Evolutionary conservation across 2,888 invertebrate species (phyloP).

Genomic region (Drosophila macrothrix): DNA sequence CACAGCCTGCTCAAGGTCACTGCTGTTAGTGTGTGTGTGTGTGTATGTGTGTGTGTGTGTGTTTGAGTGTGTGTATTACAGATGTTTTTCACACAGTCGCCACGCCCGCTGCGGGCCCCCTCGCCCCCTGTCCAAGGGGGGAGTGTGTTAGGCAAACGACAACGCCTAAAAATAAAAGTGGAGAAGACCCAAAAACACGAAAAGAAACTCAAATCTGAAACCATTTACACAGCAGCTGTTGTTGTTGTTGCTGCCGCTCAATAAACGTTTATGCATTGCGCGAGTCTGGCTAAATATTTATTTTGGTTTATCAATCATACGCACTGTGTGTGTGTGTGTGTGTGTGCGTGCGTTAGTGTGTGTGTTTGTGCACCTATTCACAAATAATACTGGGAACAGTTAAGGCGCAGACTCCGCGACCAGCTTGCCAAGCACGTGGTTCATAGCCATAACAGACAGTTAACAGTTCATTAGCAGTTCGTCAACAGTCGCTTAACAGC

Average conservation of each 20-base stretch:
- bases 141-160: slow-evolving; percentile 6
- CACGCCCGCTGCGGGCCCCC: slow-evolving; percentile 27
- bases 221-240: slow-evolving; percentile 43
- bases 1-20: slow-evolving; percentile 70
- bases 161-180: slow-evolving; percentile 37
- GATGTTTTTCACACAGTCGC: slow-evolving; percentile 35
- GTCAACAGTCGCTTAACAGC: slow-evolving; percentile 47
- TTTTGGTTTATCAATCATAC: slow-evolving; percentile 80
- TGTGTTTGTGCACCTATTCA: slow-evolving; percentile 27
- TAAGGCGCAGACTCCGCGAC: slow-evolving; percentile 65
- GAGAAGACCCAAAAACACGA: slow-evolving; percentile 4
- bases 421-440: slow-evolving; percentile 61
- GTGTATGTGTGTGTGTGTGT: slow-evolving; percentile 25
- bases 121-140: neutral
- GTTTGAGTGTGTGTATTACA: slow-evolving; percentile 32
- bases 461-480: slow-evolving; percentile 52
- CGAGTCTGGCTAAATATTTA: slow-evolving; percentile 77
- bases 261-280: slow-evolving; percentile 63
- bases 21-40: slow-evolving; percentile 55
- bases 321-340: slow-evolving; percentile 51
- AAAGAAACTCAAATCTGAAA: slow-evolving; percentile 19
- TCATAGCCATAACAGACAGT: slow-evolving; percentile 16
- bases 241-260: slow-evolving; percentile 42
- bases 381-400: slow-evolving; percentile 64
- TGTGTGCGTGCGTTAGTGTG: slow-evolving; percentile 38